These are phyloP conservation scores for Acanthoscelides obtectus DNA, from an alignment of 2,888 invertebrate genomes.

Conservation along the genomic window DNA sequence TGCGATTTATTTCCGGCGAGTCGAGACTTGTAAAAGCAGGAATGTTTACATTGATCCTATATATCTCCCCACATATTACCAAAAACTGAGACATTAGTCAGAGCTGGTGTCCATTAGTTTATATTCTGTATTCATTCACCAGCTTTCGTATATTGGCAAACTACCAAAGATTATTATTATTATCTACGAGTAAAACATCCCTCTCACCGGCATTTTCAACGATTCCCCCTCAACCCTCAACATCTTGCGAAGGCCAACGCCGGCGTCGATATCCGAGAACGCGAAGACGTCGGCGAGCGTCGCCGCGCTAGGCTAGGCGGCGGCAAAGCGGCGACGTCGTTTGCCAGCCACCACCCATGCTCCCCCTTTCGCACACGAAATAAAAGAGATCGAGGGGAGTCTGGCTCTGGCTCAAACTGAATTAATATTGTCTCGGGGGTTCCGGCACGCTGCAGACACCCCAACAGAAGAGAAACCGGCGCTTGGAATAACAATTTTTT, in stretches of 20 bases:
- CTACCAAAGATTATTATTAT: too few species aligned
- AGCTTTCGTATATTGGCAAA: too few species aligned
- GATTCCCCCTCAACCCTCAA: neutral
- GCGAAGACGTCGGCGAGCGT: neutral
- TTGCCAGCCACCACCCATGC: neutral
- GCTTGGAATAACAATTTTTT: too few species aligned
- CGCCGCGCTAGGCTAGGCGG: too few species aligned
- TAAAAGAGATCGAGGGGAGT: neutral
- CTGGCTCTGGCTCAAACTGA: neutral
- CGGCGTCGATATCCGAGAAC: neutral
- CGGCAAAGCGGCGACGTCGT: neutral
- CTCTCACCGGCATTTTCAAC: neutral
- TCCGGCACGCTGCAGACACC: neutral
- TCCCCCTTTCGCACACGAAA: neutral
- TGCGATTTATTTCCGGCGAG: too few species aligned
- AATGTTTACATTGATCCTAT: too few species aligned
- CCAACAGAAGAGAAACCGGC: neutral
- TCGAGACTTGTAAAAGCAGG: too few species aligned
- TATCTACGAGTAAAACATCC: too few species aligned
- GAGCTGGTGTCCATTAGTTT: too few species aligned
- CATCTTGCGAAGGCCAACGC: neutral
- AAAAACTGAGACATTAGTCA: too few species aligned
- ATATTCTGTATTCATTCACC: too few species aligned
- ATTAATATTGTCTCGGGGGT: neutral
- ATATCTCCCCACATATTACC: too few species aligned